These are phyloP conservation scores for Drosophila obscura DNA, from an alignment of 1,140 invertebrate genomes.

Conservation along the genomic window DNA sequence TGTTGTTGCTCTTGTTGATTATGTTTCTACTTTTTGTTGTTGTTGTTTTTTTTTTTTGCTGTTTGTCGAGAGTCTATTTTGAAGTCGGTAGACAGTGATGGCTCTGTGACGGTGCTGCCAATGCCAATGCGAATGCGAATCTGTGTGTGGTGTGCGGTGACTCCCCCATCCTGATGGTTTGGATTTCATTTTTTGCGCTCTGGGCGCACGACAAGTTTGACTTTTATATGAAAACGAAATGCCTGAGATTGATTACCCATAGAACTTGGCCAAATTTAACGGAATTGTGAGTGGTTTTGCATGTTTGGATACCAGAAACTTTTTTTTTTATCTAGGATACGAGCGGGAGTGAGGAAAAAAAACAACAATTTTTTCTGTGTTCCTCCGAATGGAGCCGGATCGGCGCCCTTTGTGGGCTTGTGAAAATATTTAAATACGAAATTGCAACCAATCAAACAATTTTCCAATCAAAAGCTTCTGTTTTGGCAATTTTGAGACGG, in stretches of 20 bases:
- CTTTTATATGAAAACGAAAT: constrained; percentile 73
- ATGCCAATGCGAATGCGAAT: neutral
- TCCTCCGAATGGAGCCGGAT: neutral
- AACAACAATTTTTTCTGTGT: constrained; percentile 24
- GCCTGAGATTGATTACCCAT: constrained; percentile 54
- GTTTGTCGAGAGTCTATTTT: constrained; percentile 45
- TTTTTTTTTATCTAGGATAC: constrained; percentile 9
- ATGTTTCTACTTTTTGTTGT: constrained; percentile 11
- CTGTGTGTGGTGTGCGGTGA: too few species aligned
- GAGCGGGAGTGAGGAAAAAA: neutral
- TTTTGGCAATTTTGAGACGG: constrained; percentile 71
- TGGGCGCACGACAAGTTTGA: constrained; percentile 61
- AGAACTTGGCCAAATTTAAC: constrained; percentile 34
- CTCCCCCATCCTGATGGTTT: constrained; percentile 18
- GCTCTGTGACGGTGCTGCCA: constrained; percentile 26
- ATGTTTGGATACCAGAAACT: constrained; percentile 41
- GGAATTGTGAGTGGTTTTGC: constrained; percentile 72
- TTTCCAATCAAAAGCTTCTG: constrained; percentile 79
- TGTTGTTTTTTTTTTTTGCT: constrained; percentile 17
- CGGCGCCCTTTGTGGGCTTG: constrained; percentile 43
- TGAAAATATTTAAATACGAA: constrained; percentile 81
- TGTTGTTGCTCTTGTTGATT: constrained; percentile 36
- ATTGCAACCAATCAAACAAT: constrained; percentile 83
- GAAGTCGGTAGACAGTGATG: constrained; percentile 61
- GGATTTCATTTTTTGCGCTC: constrained; percentile 53